Evolutionary conservation across 2,888 invertebrate genomes (phyloP), one percentile per base, ranked within the genome.

Genomic region (Hydropsyche betteni): DNA sequence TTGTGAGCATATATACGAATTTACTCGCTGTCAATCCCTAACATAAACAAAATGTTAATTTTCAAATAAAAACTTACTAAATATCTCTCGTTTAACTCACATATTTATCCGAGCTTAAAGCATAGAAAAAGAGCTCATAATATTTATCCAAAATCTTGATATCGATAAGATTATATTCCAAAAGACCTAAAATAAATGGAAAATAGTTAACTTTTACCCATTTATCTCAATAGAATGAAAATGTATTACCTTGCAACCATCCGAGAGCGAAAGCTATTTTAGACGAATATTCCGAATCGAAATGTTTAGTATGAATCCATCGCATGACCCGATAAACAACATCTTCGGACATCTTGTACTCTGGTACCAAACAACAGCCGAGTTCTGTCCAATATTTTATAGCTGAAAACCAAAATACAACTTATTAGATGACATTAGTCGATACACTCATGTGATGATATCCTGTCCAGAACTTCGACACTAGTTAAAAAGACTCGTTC

Each of bases 71-170:
- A 16, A 33, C 24, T 2, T 2, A 24, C 24, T 24, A 24, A 24
- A 24, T 24, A 24, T 24, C 24, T 24, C 24, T 1, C 24, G 24
- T 24, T 24, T 24, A 24, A 82, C 86, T 83, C 82, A 88, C 88
- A 81, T 86, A 80, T 68, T 80, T 80, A 82, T 87, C 86, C 83
- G 82, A 84, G 16, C 83, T 81, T 76, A 87, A 79, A 80, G 86
- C 81, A 36, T 82, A 82, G 78, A 84, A 86, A 81, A 86, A 88
- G 36, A 87, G 81, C 80, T 87, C 86, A 84, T 88, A 88, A 77
- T 87, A 87, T 53, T 80, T 78, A 76, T 86, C 86, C 78, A 88
- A 80, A 34, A 83, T 81, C 16, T 82, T 81, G 81, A 84, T 83
- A 72, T 87, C 84, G 79, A 88, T 82, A 50, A 83, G 84, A 38